Evolutionary conservation across 2,888 invertebrate species (phyloP), one percentile per base, ranked within the genome.

Genomic region (Chironomus tentans): DNA sequence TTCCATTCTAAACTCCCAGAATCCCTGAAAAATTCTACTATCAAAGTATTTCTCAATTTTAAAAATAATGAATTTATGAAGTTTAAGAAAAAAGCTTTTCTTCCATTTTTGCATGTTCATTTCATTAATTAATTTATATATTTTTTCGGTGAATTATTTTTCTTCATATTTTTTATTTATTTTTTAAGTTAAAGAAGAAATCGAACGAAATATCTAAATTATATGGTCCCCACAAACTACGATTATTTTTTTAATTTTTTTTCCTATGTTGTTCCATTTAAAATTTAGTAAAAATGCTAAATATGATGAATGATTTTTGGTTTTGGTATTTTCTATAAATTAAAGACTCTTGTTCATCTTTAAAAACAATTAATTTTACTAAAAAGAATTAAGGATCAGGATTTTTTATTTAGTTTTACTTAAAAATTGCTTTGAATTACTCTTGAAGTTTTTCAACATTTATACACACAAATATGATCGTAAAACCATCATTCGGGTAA

Each of bases 241-340:
- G 62, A 72, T 70, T 46, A 3, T 61, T 50, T 61, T 38, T 65
- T 21, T 22, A 4, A 24, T 65, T 65, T 12, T 24, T 65, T 21
- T 10, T 18, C 15, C 56, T 65, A 65, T 65, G 21, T 65, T 65
- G 65, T 65, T 65, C 18, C 56, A 15, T 65, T 22, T 72, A 72
- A 61, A 61, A 72, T 72, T 61, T 61, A 72, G 72, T 72, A 72
- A 50, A 72, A 72, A 72, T 72, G 72, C 72, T 72, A 72, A 72
- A 61, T 62, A 21, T 62, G 21, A n/a, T 28, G 28, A 62, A 62
- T 72, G 72, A 21, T 62, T 68, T 68, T 68, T 68, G 2, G 5
- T 70, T 12, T 18, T 50, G n/a, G 12, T 70, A 5, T 70, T 70
- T 21, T 13, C 3, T 7, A 21, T 70, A 50, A 12, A 24, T 6